Evolutionary conservation across 2,888 invertebrate genomes (phyloP).

Genomic region (Unio delphinus): DNA sequence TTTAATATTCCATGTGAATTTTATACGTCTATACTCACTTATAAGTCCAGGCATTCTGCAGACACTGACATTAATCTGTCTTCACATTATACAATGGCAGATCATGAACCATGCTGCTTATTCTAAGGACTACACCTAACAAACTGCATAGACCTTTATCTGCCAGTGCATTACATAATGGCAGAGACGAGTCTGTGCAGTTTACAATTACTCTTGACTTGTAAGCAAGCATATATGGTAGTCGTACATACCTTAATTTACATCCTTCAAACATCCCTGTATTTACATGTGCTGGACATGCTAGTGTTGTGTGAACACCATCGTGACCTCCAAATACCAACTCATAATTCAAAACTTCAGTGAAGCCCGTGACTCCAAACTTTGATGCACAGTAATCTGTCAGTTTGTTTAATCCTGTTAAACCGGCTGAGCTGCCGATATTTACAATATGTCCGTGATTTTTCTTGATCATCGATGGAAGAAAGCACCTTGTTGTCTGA

Average conservation of each 20-base stretch:
- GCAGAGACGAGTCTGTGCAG: too few relatives aligned
- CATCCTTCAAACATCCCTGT: conserved; percentile 97
- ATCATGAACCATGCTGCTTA: too few relatives aligned
- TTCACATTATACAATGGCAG: too few relatives aligned
- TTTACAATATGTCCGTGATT: conserved; percentile 94
- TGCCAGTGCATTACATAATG: too few relatives aligned
- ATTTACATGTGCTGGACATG: conserved; percentile 95
- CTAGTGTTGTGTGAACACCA: conserved; percentile 87
- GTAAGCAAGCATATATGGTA: too few relatives aligned
- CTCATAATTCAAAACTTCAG: conserved; percentile 82
- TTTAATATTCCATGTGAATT: too few relatives aligned
- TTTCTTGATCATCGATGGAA: conserved; percentile 89
- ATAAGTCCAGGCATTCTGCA: too few relatives aligned
- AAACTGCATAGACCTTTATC: background rate
- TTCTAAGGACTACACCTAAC: too few relatives aligned
- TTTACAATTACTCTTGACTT: too few relatives aligned
- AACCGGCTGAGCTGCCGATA: conserved; percentile 91
- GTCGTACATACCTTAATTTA: conserved; percentile 72
- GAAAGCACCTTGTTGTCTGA: conserved; percentile 92
- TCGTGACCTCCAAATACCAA: conserved; percentile 65
- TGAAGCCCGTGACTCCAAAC: conserved; percentile 92
- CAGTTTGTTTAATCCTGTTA: conserved; percentile 76
- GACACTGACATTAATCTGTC: too few relatives aligned
- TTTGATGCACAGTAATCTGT: conserved; percentile 93
- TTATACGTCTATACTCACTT: too few relatives aligned